Evolutionary conservation across 2,797 vertebrate species (phyloP).

Genomic region (Hyperoplus immaculatus): DNA sequence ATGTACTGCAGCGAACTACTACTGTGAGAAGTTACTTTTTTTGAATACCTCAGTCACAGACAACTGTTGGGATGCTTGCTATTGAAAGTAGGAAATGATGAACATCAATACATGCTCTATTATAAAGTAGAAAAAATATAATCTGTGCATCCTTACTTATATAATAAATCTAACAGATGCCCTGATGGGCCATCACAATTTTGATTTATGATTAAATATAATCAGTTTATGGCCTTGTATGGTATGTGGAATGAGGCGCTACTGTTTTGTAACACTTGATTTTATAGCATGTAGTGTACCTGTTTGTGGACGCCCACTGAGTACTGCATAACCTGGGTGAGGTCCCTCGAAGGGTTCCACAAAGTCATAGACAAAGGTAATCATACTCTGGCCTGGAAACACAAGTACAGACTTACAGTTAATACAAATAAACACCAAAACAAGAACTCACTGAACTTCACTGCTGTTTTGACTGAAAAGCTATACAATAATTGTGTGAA

Average conservation of each 20-base stretch:
- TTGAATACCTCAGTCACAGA: not conserved
- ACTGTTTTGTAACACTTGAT: not conserved
- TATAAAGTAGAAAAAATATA: not conserved
- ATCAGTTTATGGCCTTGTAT: not conserved
- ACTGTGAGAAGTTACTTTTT: not conserved
- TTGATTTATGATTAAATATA: not conserved
- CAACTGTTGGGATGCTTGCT: not conserved
- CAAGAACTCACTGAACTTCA: not conserved
- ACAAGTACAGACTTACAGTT: constrained; percentile 31
- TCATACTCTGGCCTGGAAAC: constrained; percentile 81
- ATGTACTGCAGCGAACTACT: not conserved
- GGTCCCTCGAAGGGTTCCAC: constrained; percentile 82
- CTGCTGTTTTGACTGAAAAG: not conserved
- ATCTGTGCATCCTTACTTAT: too few species aligned
- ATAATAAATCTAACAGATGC: too few species aligned
- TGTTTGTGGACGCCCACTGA: constrained; percentile 79
- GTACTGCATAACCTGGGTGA: constrained; percentile 80
- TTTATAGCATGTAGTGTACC: constrained; percentile 62
- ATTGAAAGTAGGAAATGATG: not conserved
- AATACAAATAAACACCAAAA: not conserved
- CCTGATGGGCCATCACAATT: not conserved
- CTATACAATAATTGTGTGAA: not conserved
- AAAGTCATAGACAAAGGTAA: constrained; percentile 84
- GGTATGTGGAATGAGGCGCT: not conserved
- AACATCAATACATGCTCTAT: not conserved